Base-by-base conservation (phyloP, 2,888 invertebrate species). In the Brachynemurus nebulosus region DNA sequence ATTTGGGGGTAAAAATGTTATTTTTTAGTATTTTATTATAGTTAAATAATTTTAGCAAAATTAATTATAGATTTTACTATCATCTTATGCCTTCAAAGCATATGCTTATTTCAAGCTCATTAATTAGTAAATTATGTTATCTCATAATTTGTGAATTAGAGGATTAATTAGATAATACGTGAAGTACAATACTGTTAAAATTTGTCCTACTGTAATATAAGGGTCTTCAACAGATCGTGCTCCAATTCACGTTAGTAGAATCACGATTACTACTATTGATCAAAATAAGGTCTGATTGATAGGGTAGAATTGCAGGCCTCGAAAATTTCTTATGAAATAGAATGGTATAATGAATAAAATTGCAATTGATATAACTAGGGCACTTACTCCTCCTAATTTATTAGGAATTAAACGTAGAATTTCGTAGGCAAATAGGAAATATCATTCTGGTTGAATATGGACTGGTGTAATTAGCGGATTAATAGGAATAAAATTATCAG, bases 371-470 rank as follows among this genome's bases (percentile, higher is more conserved):
- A 75, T 53, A 1, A 76, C 49, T 66, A 82, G 56, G 0, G 76
- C 76, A 55, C 81, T 65, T 38, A 84, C 82, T 49, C 84, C 83
- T 42, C 82, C 81, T 66, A 83, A 58, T 72, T 86, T 84, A 67
- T 80, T 84, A 5, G 84, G 83, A 46, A 86, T 81, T 30, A 82
- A 81, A 19, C 84, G 84, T 56, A 86, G 53, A 68, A 86, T 84
- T 14, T 83, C 80, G 62, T 85, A 85, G 11, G 84, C 82, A 70
- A 84, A 85, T 69, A 86, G 61, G 56, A 85, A 86, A 61, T 86
- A 86, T 76, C 83, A 86, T 74, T 86, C n/a, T 37, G 83, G 84
- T 72, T 85, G 79, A 68, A 85, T 85, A 58, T 84, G 84, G 6
- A 72, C 60, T 0, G 84, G 82, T 0, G 82, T 83, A 12, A 76